Evolutionary conservation across 2,113 vertebrate genomes (phyloP), one percentile per base, ranked within the genome.

Genomic region (Oplegnathus fasciatus): DNA sequence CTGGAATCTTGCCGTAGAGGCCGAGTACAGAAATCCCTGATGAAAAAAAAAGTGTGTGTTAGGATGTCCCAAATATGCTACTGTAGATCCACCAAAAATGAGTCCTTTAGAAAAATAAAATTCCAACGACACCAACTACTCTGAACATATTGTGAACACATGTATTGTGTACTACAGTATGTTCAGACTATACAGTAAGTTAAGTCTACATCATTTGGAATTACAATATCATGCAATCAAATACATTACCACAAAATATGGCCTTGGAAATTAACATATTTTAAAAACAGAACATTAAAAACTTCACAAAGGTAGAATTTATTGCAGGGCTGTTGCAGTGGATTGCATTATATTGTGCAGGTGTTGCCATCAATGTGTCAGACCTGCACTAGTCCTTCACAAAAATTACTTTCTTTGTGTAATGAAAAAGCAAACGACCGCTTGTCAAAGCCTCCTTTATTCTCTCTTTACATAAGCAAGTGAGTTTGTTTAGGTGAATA

Each of bases 401-500:
- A n/a, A 32, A 79, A 68, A 68, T 10, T 0, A 14, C 22, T 69
- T 57, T 26, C 0, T 5, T 15, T 69, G 11, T 17, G 34, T 14
- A 2, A 17, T 62, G 4, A 61, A 70, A 62, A 0, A 42, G 20
- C 28, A 69, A 64, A 6, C 0, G 22, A 64, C 3, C 34, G 13
- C 57, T 40, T 22, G 0, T 32, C 14, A 70, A 66, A 64, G 71
- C 34, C 3, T 65, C 75, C 13, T 0, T 55, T 42, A 40, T 6
- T 58, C 52, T 64, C 22, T 70, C 37, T 72, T 72, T 52, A 70
- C 57, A 62, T 11, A 37, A 52, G 42, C 30, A 61, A 70, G 30
- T 9, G 57, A 73, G 54, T 44, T 61, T 60, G 70, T 50, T 64
- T 30, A 42, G 64, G 37, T 80, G 75, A 65, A 73, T 68, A 44